Base-by-base conservation (phyloP, 2,888 invertebrate genomes). In the Drosophila phalerata region DNA sequence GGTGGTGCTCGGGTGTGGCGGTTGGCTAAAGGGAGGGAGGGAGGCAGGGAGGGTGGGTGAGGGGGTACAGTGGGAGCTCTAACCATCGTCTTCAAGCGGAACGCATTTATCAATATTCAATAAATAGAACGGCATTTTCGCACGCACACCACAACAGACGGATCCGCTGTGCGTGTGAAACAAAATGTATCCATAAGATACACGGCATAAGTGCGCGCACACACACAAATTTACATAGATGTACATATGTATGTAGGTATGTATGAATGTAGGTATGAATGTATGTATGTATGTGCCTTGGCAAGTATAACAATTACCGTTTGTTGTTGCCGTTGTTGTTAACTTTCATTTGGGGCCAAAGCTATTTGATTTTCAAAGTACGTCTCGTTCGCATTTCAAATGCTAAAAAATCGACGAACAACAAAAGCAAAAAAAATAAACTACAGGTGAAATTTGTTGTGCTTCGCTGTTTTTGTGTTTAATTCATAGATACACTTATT, bases 331-430 rank as follows among this genome's bases (percentile, higher is more conserved):
- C 76, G 73, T 69, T 73, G 77, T 73, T 75, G 79, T 69, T 74
- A 83, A 85, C 83, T 85, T 83, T 84, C 87, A 72, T 81, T 86
- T 79, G 70, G 79, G 80, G 81, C 74, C 84, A 65, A 19, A 71
- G 61, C 80, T 82, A 76, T 84, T 84, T 84, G 84, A 86, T 84
- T 86, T 84, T 80, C 84, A 80, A 82, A 84, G 87, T 86, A 80
- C 85, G 87, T 73, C 47, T 51, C 73, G 76, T 73, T 43, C 77
- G 72, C 78, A 75, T 77, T 85, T 78, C 72, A 75, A 78, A 77
- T 77, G 76, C 73, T 56, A 73, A 73, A 71, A 55, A 70, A 60
- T 48, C 30, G 48, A 30, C 40, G 22, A 55, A 42, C 25, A 10
- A 43, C 45, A 64, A 60, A 45, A 32, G 11, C 5, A 28, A 34